Evolutionary conservation across 2,113 vertebrate genomes (phyloP).

Genomic region (Synodontis membranacea): DNA sequence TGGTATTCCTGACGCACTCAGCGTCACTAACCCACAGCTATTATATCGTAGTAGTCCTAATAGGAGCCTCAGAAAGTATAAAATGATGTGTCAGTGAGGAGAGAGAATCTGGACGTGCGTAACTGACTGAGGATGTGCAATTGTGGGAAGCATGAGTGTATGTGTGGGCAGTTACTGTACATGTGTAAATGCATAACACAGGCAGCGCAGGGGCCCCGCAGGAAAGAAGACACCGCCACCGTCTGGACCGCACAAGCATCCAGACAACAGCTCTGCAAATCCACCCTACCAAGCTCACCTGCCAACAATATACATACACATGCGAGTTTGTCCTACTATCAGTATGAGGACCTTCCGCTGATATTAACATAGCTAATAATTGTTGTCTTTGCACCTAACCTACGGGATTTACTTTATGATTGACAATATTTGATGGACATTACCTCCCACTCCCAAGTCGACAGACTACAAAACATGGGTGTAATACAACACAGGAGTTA

Average conservation of each 20-base stretch:
- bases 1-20: neutral
- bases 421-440: neutral
- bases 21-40: neutral
- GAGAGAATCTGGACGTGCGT: neutral
- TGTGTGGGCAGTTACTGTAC: slow-evolving; percentile 7
- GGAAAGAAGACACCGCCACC: slow-evolving; percentile 51
- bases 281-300: slow-evolving; percentile 39
- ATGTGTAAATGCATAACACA: slow-evolving; percentile 35
- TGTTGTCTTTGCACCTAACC: neutral
- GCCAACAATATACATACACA: slow-evolving; percentile 45
- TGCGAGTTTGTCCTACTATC: neutral
- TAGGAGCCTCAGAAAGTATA: neutral
- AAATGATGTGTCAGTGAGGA: neutral
- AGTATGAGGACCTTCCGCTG: neutral
- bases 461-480: neutral
- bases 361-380: neutral
- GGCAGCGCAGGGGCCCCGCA: slow-evolving; percentile 27
- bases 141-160: neutral
- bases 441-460: neutral
- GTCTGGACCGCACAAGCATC: slow-evolving; percentile 49
- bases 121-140: neutral
- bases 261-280: slow-evolving; percentile 57
- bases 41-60: too few relatives aligned
- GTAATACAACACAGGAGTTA: neutral
- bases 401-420: neutral